Base-by-base conservation (phyloP, 2,888 invertebrate species). In the Crepidodera aurea region DNA sequence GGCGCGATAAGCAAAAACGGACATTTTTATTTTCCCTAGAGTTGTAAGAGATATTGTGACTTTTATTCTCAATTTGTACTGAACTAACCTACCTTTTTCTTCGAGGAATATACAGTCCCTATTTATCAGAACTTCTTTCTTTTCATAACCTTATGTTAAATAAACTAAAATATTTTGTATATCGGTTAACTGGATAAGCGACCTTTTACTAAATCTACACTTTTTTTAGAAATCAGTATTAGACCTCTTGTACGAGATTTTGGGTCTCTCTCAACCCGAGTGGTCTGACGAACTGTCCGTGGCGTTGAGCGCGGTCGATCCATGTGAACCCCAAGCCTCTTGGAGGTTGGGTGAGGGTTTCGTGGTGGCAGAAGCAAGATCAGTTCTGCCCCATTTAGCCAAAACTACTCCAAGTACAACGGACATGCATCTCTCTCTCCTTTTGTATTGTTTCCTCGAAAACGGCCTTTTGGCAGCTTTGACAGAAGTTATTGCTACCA, bases 271-370 rank as follows among this genome's bases (percentile, higher is more conserved):
- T 40, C 88, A 94, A 78, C 96, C 96, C 0, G 90, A 90, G 74
- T 96, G 95, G 95, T 94, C 95, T 1, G 94, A 94, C 74, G 95
- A 97, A 80, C 91, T 96, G 72, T 89, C 90, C 42, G 90, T 93
- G 34, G 96, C 96, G 1, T 82, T 97, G 67, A 89, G 91, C 68
- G 93, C 94, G 37, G 90, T 95, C 64, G 94, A 96, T 86, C 94
- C 94, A 1, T 90, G 92, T 18, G 90, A 90, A 78, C 89, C 89
- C 72, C 89, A 89, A 79, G 93, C 95, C 68, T 86, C 90, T 0
- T 98, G 96, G 96, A 87, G 92, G 71, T 82, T 98, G 19, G 90
- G 90, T 72, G 96, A 96, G 79, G 97, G 96, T 29, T 98, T 98
- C 79, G 92, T 98, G n/a, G 94, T 93, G 10, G 91, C 93, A 60